Evolutionary conservation across 2,113 vertebrate genomes (phyloP), one percentile per base, ranked within the genome.

Genomic region (Cochlearius cochlearius): DNA sequence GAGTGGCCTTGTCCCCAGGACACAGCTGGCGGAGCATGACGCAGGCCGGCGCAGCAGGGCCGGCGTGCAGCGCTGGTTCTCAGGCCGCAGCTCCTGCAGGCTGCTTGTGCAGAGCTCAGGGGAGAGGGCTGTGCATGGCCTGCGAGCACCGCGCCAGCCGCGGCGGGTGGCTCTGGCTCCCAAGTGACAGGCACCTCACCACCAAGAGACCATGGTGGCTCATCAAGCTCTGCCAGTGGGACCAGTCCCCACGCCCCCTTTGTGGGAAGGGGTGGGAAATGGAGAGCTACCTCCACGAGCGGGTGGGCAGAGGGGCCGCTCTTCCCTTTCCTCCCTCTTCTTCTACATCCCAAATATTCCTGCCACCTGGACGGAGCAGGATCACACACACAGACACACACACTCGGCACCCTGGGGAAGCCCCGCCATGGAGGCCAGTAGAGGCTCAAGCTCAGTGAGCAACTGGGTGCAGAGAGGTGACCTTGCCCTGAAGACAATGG

Each of bases 71-170:
- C 1, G 0, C 55, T 20, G 56, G 27, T 5, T 15, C 34, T 19
- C 60, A 68, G 84, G 38, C 60, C 7, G 4, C 45, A 32, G 74
- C 30, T 79, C 10, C 27, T 5, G 23, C 43, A 38, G 32, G 49
- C 11, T 49, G 63, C 17, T 53, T 34, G 32, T 39, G 38, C 56
- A 27, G 71, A 41, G 19, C 75, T 62, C 38, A 9, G 27, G 21
- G 53, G 27, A 49, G 21, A 38, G 27, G 49, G 45, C 22, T 26
- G 20, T 5, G 22, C 8, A 27, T 36, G n/a, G 53, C 53, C 34
- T 3, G 1, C 1, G 3, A 32, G 50, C 7, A 1, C 14, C 2
- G 1, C 1, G 3, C 4, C 60, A 41, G 20, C 21, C 1, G 1
- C 23, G 52, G 45, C 8, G 12, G 27, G 41, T 1, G 10, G 50